A percentile compares a stretch with the other conserved stretches of the same genome.
Evolutionary conservation across 2,113 vertebrate species (phyloP).

Genomic region (Hippocampus abdominalis): DNA sequence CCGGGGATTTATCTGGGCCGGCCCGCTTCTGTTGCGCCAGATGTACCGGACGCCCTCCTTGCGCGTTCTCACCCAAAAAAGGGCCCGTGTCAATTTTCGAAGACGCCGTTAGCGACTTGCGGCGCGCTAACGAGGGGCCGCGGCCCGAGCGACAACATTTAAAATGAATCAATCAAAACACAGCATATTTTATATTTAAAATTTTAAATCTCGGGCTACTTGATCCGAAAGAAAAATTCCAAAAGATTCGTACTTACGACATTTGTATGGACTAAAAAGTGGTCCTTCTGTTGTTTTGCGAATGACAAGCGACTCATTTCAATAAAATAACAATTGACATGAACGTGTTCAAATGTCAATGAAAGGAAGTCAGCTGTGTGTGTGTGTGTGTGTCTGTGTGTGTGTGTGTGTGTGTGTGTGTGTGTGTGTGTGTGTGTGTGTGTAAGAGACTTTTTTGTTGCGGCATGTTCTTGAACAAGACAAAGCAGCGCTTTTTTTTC

Average conservation of each 20-base stretch:
- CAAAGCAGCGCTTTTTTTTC: no score
- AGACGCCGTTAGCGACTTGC: background rate
- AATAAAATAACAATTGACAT: background rate
- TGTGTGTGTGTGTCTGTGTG: no score
- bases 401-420: no score
- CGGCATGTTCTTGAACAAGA: no score
- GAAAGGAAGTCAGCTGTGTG: no score
- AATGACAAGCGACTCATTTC: background rate
- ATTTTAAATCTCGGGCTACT: background rate
- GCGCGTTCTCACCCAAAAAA: background rate
- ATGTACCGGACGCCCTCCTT: conserved; percentile 3
- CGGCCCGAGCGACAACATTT: background rate
- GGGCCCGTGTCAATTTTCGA: background rate
- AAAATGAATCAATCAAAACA: background rate
- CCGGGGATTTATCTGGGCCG: conserved; percentile 15
- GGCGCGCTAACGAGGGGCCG: background rate
- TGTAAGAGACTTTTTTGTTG: no score
- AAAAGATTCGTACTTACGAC: no score
- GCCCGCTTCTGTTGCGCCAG: conserved; percentile 24
- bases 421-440: no score
- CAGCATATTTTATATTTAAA: background rate
- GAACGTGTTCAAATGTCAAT: background rate
- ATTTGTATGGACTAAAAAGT: no score
- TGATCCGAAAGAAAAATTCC: no score
- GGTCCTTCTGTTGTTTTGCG: background rate